These are phyloP conservation scores for Lymantria monacha DNA, from an alignment of 2,888 invertebrate genomes.

Conservation along the genomic window DNA sequence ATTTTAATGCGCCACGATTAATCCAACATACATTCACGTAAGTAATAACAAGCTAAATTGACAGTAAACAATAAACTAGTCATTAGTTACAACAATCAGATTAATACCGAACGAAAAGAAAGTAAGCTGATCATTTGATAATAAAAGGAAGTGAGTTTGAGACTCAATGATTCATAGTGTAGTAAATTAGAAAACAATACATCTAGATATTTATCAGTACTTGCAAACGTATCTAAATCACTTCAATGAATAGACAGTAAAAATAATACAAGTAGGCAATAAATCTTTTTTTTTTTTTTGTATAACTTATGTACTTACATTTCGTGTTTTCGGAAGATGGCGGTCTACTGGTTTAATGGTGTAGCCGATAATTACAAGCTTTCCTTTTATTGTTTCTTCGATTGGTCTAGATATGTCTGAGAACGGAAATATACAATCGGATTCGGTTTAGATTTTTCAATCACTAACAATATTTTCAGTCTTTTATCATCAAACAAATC, in stretches of 20 bases:
- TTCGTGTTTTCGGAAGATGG: conserved; percentile 26
- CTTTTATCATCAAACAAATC: background rate
- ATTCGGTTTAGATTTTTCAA: conserved; percentile 32
- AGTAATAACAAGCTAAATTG: conserved; percentile 25
- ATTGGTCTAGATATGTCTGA: conserved; percentile 47
- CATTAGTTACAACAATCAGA: conserved; percentile 31
- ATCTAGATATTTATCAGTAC: conserved; percentile 46
- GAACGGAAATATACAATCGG: conserved; percentile 52
- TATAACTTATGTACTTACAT: conserved; percentile 20
- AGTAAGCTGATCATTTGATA: conserved; percentile 45
- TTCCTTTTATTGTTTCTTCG: conserved; percentile 49
- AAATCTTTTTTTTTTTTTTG: conserved; percentile 23
- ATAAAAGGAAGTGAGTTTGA: conserved; percentile 33
- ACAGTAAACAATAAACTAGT: conserved; percentile 23
- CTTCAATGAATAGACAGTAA: conserved; percentile 33
- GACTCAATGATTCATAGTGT: conserved; percentile 52
- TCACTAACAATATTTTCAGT: conserved; percentile 16
- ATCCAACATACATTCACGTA: background rate
- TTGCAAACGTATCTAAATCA: conserved; percentile 40
- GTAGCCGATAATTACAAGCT: conserved; percentile 41
- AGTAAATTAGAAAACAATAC: conserved; percentile 37
- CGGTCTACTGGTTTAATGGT: conserved; percentile 17
- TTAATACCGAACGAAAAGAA: conserved; percentile 44
- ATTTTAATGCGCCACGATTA: background rate
- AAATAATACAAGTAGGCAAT: conserved; percentile 14